Base-by-base conservation (phyloP, 53 echinoderm and acorn worm genomes). In the Actinopyga echinites region DNA sequence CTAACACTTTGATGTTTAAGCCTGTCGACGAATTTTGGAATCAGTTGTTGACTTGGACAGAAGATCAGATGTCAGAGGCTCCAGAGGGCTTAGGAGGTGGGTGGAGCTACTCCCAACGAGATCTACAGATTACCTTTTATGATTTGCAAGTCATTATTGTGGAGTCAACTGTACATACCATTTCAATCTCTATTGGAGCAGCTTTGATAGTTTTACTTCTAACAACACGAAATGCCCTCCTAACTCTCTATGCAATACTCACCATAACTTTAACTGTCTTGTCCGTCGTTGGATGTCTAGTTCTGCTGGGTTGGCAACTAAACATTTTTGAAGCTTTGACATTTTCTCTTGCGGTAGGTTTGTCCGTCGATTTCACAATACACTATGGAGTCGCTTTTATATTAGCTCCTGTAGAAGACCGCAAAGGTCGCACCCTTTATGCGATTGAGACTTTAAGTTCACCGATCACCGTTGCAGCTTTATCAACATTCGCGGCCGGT, bases 331-430 rank as follows among this genome's bases (percentile, higher is more conserved):
- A 93, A 60, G 82, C 90, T 13, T 34, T 85, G 4, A 78, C 87
- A 10, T 64, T 93, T 25, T 74, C 87, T 5, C 61, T 93, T 6
- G 69, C 87, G 1, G 90, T 93, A 8, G 93, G 91, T n/a, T 45
- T 93, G 28, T 85, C 91, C 44, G 88, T 93, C 0, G 93, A 93
- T 63, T 91, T 91, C 42, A 93, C 91, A 1, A 62, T 93, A 28
- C 93, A 93, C 40, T 91, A 88, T 38, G 91, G 91, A 17, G 91
- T 93, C 8, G 93, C 93, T 20, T 93, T 91, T 65, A 74, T 58
- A 3, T 24, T 88, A 9, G 88, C 88, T 0, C 86, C 88, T 37
- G 22, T 77, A 23, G 20, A n/a, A 1, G 83, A 86, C 33, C 84
- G 93, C 6, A 19, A 52, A 29, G 31, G 49, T 10, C 69, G 91